Percentiles rank a stretch among this genome's conserved stretches.
Evolutionary conservation across 2,113 vertebrate species (phyloP).

Genomic region (Lycocorax pyrrhopterus): DNA sequence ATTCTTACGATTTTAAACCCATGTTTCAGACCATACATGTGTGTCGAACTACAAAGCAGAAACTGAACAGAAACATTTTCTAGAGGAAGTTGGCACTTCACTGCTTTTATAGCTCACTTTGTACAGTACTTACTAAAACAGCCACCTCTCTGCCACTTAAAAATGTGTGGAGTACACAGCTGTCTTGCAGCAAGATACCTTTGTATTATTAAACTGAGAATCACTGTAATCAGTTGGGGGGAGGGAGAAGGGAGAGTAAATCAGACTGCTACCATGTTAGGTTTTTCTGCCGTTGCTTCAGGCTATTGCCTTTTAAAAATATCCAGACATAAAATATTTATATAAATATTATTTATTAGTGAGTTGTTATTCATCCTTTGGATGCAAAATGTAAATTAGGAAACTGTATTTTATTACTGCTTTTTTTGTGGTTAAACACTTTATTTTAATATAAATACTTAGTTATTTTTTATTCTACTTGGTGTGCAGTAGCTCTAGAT

Average conservation of each 20-base stretch:
- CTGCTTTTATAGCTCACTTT: constrained; percentile 55
- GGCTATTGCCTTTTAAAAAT: constrained; percentile 72
- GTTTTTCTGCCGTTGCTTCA: constrained; percentile 70
- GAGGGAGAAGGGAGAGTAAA: neutral
- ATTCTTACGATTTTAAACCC: neutral
- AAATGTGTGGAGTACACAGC: constrained; percentile 52
- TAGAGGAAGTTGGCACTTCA: neutral
- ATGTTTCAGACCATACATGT: neutral
- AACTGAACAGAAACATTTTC: neutral
- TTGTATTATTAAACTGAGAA: constrained; percentile 29
- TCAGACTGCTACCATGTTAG: constrained; percentile 53
- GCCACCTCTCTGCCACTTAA: constrained; percentile 55
- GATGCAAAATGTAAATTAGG: constrained; percentile 82
- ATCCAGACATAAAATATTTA: constrained; percentile 77
- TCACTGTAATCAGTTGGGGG: neutral
- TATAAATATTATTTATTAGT: constrained; percentile 86
- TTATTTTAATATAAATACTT: constrained; percentile 81
- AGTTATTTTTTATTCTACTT: constrained; percentile 74
- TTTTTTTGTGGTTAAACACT: constrained; percentile 82
- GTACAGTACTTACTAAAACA: constrained; percentile 10
- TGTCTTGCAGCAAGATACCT: constrained; percentile 54
- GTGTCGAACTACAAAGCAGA: neutral
- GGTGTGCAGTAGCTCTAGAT: constrained; percentile 66
- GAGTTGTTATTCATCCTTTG: constrained; percentile 80
- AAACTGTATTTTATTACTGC: constrained; percentile 83